phyloP scores from a whole-genome alignment of 2,113 vertebrate genomes.

The Daubentonia madagascariensis region DNA sequence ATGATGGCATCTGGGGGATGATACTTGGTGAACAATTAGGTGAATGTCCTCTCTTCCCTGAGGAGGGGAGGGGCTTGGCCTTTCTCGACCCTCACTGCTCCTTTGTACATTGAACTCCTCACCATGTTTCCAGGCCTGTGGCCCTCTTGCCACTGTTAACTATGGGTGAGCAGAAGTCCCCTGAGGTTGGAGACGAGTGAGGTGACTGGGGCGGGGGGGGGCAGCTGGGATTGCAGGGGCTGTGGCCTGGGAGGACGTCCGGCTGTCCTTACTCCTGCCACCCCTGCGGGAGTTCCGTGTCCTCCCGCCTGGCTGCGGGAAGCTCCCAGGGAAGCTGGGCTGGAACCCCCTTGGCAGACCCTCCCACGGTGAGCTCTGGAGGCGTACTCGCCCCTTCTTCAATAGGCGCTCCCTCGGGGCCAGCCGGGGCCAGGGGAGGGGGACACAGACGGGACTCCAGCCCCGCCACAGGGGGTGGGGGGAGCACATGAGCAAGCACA shows the following conservation, averaged over 20 bases:
- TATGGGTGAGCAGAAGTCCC: not conserved
- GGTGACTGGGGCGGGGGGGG: rapidly evolving
- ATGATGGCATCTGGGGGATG: not conserved
- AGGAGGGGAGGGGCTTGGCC: not conserved
- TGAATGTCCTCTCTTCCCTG: not conserved
- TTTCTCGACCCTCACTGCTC: slow-evolving; percentile 33
- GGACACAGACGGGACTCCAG: too few species aligned
- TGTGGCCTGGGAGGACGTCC: not conserved
- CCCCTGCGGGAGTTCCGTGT: rapidly evolving
- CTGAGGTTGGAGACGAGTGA: rapidly evolving
- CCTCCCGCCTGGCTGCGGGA: not conserved
- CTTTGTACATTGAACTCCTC: slow-evolving; percentile 62
- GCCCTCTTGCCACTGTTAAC: not conserved
- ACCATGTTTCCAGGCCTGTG: not conserved
- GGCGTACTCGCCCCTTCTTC: not conserved
- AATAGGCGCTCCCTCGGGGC: not conserved
- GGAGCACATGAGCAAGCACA: too few species aligned
- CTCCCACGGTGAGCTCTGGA: not conserved
- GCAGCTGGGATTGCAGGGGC: not conserved
- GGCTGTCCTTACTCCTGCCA: rapidly evolving
- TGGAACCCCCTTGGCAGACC: rapidly evolving
- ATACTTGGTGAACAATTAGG: too few species aligned
- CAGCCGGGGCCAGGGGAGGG: not conserved
- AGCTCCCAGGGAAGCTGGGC: not conserved
- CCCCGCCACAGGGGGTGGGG: rapidly evolving